Conservation (phyloP, 2,888 invertebrate genomes). For the Idaea straminata region DNA sequence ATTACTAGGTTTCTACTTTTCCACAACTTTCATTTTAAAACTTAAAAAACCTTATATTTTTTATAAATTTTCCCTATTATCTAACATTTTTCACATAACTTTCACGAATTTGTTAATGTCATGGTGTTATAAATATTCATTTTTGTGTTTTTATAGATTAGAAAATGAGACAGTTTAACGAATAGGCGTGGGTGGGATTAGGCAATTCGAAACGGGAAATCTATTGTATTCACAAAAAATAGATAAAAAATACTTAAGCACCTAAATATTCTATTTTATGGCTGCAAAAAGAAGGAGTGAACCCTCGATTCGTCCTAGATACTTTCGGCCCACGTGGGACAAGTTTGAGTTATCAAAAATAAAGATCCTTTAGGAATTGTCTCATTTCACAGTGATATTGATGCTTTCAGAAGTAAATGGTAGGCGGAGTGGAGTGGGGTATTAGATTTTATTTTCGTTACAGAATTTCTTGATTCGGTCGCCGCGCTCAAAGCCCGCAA, state of each 20-base stretch:
- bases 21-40: not conserved
- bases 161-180: not conserved
- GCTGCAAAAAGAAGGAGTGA: not conserved
- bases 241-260: not conserved
- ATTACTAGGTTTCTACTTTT: not conserved
- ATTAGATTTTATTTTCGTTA: no score
- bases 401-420: no score
- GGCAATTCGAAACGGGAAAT: not conserved
- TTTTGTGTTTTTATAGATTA: not conserved
- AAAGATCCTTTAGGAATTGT: no score
- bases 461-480: no score
- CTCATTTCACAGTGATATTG: no score
- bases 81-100: constrained; percentile 25
- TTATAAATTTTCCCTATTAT: not conserved
- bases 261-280: not conserved
- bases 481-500: no score
- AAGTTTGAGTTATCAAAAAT: no score
- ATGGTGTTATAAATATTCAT: constrained; percentile 20
- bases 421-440: no score
- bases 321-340: no score
- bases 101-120: constrained; percentile 16
- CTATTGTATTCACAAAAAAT: not conserved
- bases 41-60: not conserved
- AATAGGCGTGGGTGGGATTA: not conserved
- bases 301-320: no score